Base-by-base conservation (phyloP, 1,140 invertebrate species). In the Muscidifurax raptorellus region DNA sequence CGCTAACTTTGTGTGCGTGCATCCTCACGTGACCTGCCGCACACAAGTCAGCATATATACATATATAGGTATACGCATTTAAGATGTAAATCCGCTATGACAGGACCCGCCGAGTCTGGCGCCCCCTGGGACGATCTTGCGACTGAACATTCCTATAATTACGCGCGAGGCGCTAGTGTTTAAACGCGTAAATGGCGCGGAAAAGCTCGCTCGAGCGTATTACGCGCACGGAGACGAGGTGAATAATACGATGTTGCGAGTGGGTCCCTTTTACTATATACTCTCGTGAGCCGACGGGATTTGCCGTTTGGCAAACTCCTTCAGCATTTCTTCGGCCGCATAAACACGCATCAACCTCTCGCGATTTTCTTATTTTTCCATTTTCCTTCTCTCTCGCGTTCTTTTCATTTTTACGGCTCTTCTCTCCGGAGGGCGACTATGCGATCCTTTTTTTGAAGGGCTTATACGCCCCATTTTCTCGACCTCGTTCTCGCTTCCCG, bases 121-220 rank as follows among this genome's bases (percentile, higher is more conserved):
- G n/a, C n/a, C n/a, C n/a, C n/a, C n/a, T n/a, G n/a, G n/a, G n/a
- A n/a, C n/a, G n/a, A n/a, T n/a, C n/a, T n/a, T n/a, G n/a, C n/a
- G n/a, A n/a, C n/a, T n/a, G n/a, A n/a, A n/a, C n/a, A n/a, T n/a
- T n/a, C n/a, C n/a, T n/a, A n/a, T n/a, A n/a, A n/a, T 30, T 74
- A 40, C 32, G 7, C 32, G 30, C 6, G 28, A n/a, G 71, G 32
- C 30, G 44, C 36, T 52, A 44, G 28, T n/a, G 27, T 52, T 47
- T 86, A 44, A 72, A 66, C 66, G 71, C 28, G 30, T 64, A 83
- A 52, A 82, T 79, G 69, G 59, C 59, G 44, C 64, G 66, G 80
- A 82, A 82, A 81, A 52, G 47, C 18, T 59, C 52, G 52, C n/a
- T 67, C 25, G 66, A 40, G 78, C 78, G 47, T 30, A 66, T 30